These are phyloP conservation scores for Abrostola triplasia DNA, from an alignment of 2,888 invertebrate genomes.

Conservation along the genomic window DNA sequence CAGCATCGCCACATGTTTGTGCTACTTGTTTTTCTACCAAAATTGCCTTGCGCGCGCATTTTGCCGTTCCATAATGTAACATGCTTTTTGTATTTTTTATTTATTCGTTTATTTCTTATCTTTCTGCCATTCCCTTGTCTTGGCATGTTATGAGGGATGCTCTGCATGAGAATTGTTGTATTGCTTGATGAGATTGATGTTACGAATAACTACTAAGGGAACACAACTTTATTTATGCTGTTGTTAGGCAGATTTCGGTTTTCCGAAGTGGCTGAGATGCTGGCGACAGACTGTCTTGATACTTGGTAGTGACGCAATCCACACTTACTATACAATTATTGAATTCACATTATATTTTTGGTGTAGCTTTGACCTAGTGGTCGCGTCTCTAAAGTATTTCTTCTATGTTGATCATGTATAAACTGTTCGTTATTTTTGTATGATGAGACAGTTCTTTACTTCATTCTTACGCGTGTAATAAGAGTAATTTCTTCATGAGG, in stretches of 20 bases:
- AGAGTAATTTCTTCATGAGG: no score
- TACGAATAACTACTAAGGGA: not conserved
- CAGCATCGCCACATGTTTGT: slow-evolving; percentile 8
- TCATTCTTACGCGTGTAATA: no score
- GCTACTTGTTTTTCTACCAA: slow-evolving; percentile 2
- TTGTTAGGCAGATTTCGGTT: not conserved
- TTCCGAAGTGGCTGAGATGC: not conserved
- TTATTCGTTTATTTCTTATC: slow-evolving; percentile 2
- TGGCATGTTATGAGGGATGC: slow-evolving; percentile 3
- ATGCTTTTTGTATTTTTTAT: slow-evolving; percentile 8
- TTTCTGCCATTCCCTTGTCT: slow-evolving; percentile 1
- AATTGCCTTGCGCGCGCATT: slow-evolving; percentile 9
- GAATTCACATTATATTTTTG: not conserved
- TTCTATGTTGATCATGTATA: no score
- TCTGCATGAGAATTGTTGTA: slow-evolving; percentile 8
- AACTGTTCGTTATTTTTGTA: no score
- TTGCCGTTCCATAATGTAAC: slow-evolving; percentile 13
- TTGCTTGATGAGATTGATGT: slow-evolving; percentile 5
- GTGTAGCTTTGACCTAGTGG: not conserved
- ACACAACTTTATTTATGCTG: not conserved
- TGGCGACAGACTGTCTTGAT: not conserved
- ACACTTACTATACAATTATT: not conserved
- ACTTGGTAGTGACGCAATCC: slow-evolving; percentile 1
- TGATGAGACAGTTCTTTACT: no score
- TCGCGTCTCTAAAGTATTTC: no score